A percentile compares a stretch with the other conserved stretches of the same genome.
Evolutionary conservation across 1,140 invertebrate species (phyloP).

Genomic region (Agraylea sexmaculata): DNA sequence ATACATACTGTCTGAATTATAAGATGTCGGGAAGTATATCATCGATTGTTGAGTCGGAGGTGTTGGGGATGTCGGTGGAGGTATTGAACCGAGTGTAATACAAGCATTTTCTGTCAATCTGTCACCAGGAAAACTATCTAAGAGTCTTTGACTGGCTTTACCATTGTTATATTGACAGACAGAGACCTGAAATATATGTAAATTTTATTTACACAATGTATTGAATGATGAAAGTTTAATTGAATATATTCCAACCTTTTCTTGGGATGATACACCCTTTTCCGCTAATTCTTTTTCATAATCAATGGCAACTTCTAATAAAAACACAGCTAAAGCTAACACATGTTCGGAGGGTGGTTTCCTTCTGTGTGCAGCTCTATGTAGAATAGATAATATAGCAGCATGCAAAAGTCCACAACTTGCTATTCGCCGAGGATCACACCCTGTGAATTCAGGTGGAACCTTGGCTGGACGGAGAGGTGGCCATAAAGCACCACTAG

Average conservation of each 20-base stretch:
- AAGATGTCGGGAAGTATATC: constrained; percentile 18
- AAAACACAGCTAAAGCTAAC: constrained; percentile 71
- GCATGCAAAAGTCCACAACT: constrained; percentile 68
- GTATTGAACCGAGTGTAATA: constrained; percentile 54
- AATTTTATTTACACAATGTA: neutral
- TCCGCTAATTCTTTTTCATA: constrained; percentile 43
- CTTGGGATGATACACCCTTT: neutral
- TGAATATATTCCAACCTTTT: neutral
- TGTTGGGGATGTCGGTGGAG: constrained; percentile 17
- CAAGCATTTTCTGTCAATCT: constrained; percentile 70
- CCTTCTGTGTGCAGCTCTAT: constrained; percentile 68
- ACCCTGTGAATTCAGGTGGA: constrained; percentile 24
- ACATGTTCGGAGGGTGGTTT: constrained; percentile 68
- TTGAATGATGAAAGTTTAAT: neutral
- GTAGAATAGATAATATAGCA: constrained; percentile 69
- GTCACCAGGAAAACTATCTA: constrained; percentile 52
- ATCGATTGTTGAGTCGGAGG: constrained; percentile 7
- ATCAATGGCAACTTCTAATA: constrained; percentile 73
- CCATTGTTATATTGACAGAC: constrained; percentile 19
- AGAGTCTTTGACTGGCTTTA: constrained; percentile 25
- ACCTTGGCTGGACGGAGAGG: constrained; percentile 26
- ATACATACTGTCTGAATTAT: constrained; percentile 29
- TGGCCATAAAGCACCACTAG: constrained; percentile 28
- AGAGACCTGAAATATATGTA: constrained; percentile 8
- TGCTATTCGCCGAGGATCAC: constrained; percentile 28